Evolutionary conservation across 2,888 invertebrate genomes (phyloP).

Genomic region (Malachius bipustulatus): DNA sequence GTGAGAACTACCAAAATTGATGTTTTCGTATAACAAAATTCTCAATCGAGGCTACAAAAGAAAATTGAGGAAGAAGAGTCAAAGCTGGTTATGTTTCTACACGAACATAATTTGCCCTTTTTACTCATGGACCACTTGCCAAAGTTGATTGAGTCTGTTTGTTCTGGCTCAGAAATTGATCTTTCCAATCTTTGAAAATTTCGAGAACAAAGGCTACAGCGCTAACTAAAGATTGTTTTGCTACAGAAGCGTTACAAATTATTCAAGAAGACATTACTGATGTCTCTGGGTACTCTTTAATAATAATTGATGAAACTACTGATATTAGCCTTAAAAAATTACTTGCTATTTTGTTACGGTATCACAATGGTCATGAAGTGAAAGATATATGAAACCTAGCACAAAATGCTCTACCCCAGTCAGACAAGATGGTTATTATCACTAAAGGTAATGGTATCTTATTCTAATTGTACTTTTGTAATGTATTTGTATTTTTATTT

Average conservation of each 20-base stretch:
- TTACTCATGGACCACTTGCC: constrained; percentile 2
- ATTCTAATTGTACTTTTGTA: too few relatives aligned
- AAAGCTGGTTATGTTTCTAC: constrained; percentile 1
- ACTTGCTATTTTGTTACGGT: constrained; percentile 5
- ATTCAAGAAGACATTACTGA: too few relatives aligned
- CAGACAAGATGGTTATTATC: constrained; percentile 26
- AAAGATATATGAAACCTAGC: constrained; percentile 14
- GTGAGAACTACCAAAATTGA: too few relatives aligned
- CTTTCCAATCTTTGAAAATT: neutral
- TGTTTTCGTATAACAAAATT: too few relatives aligned
- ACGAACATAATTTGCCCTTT: constrained; percentile 6
- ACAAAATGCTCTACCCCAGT: constrained; percentile 22
- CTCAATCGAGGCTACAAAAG: too few relatives aligned
- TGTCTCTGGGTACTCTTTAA: too few relatives aligned
- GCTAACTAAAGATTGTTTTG: too few relatives aligned
- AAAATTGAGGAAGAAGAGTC: too few relatives aligned
- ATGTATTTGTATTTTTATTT: too few relatives aligned
- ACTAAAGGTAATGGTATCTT: too few relatives aligned
- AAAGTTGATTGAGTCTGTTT: constrained; percentile 4
- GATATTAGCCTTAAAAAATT: constrained; percentile 8
- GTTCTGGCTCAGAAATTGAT: constrained; percentile 6
- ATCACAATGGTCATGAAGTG: constrained; percentile 4
- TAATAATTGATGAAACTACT: constrained; percentile 17
- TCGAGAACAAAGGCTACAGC: too few relatives aligned
- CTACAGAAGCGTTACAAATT: too few relatives aligned